Evolutionary conservation across 2,797 vertebrate genomes (phyloP), one percentile per base, ranked within the genome.

Genomic region (Prionace glauca): DNA sequence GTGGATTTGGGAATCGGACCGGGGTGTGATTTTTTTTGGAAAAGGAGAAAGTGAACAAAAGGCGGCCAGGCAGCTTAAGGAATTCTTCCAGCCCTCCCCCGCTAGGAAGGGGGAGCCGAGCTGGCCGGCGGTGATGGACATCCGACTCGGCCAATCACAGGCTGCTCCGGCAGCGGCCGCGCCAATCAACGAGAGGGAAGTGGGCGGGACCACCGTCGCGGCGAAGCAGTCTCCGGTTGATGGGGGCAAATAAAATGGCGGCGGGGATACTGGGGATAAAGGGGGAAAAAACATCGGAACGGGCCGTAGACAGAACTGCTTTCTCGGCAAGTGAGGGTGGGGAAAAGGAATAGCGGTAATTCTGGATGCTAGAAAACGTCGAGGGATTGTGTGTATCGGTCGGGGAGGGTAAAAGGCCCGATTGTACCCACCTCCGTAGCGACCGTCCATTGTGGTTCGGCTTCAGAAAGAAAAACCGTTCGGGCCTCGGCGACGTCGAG

Each of bases 381-480:
- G 29, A 62, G 26, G 72, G 32, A 12, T 8, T 24, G 71, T 29
- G 71, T 32, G 29, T 29, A 29, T 20, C 45, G 45, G 24, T 11
- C 9, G 32, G 0, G 9, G 26, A 32, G 9, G 29, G 0, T 65
- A 65, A 22, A 9, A 67, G 36, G n/a, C 62, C 62, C 32, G 90
- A 69, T 69, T 67, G 8, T 22, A 92, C 90, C 45, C 45, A 94
- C 93, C 93, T 71, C 93, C 93, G 45, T 94, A 71, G 93, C 93
- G 67, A 74, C 93, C 93, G 93, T 94, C 93, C 93, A 94, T 94
- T 94, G 67, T 74, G 69, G 41, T 94, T 12, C 67, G 24, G 69
- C 67, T 74, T 74, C 93, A 94, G 93, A 32, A 26, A 94, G 93
- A 74, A 72, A 56, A 50, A 79, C 74, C 67, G 69, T 8, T 32